phyloP scores from a whole-genome alignment of 2,888 invertebrate genomes.

The Bembecia ichneumoniformis region DNA sequence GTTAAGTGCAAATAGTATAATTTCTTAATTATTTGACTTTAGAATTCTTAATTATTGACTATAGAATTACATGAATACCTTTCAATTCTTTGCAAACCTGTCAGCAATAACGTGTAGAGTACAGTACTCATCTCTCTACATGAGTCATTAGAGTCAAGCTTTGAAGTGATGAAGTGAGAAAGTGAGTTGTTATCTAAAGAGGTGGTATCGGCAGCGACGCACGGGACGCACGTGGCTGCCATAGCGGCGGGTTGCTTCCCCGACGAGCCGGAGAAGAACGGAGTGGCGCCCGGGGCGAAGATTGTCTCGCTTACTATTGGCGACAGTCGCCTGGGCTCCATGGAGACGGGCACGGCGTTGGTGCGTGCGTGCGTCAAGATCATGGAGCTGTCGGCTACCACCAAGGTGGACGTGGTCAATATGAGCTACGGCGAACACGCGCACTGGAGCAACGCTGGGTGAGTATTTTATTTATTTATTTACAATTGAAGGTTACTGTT shows the following conservation, averaged over 20 bases:
- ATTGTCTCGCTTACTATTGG: conserved; percentile 93
- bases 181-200: no score
- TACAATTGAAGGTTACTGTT: no score
- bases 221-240: conserved; percentile 98
- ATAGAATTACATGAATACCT: no score
- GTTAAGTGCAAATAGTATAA: no score
- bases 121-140: no score
- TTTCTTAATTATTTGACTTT: no score
- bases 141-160: no score
- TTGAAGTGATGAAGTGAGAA: no score
- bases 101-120: no score
- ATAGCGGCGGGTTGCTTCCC: conserved; percentile 95
- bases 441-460: conserved; percentile 93
- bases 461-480: no score
- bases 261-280: conserved; percentile 88
- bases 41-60: no score
- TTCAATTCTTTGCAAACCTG: no score
- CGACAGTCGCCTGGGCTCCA: conserved; percentile 90
- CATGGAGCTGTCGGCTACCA: conserved; percentile 77
- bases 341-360: conserved; percentile 97
- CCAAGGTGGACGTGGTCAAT: conserved; percentile 90
- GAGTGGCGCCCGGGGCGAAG: conserved; percentile 96
- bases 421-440: conserved; percentile 98
- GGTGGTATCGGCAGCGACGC: conserved; percentile 79
- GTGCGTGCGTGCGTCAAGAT: conserved; percentile 92